A percentile compares a stretch with the other conserved stretches of the same genome.
Conservation (phyloP, 1,140 invertebrate genomes). For the Orchesella cincta region DNA sequence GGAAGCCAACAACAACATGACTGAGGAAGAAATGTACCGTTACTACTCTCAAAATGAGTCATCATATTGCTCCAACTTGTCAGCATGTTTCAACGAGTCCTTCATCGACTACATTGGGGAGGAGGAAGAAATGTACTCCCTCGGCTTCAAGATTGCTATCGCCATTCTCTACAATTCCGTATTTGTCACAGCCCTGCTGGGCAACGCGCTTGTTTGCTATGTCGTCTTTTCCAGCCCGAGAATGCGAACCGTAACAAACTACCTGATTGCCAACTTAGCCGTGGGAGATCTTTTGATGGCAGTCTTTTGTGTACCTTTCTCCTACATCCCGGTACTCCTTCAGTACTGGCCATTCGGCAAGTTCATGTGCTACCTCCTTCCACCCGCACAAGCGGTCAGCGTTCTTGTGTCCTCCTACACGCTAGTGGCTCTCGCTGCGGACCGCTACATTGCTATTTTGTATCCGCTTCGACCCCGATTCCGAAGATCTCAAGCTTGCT, state of each 20-base stretch:
- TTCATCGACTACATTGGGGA: neutral
- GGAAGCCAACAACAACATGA: neutral
- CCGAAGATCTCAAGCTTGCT: slow-evolving; percentile 68
- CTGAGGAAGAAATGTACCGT: neutral
- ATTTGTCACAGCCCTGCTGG: slow-evolving; percentile 72
- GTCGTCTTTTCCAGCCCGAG: slow-evolving; percentile 73
- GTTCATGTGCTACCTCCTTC: slow-evolving; percentile 73
- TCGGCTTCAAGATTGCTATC: slow-evolving; percentile 64
- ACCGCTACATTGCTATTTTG: slow-evolving; percentile 85
- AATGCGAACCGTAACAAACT: slow-evolving; percentile 85
- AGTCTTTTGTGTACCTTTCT: slow-evolving; percentile 82
- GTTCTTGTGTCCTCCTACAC: slow-evolving; percentile 67
- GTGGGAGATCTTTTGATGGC: slow-evolving; percentile 83
- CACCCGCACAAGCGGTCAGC: slow-evolving; percentile 63
- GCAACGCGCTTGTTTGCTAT: slow-evolving; percentile 80
- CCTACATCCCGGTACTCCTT: slow-evolving; percentile 73
- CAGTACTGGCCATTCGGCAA: slow-evolving; percentile 82
- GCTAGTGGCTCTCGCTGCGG: slow-evolving; percentile 79
- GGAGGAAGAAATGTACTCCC: slow-evolving; percentile 10
- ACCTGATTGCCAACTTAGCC: slow-evolving; percentile 76
- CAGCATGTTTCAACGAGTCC: neutral
- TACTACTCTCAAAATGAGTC: too few relatives aligned
- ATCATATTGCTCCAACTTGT: too few relatives aligned
- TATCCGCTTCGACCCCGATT: slow-evolving; percentile 79
- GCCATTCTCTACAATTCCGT: slow-evolving; percentile 74